These are phyloP conservation scores for Scomberomorus guttatus DNA, from an alignment of 2,797 vertebrate species.

Conservation along the genomic window DNA sequence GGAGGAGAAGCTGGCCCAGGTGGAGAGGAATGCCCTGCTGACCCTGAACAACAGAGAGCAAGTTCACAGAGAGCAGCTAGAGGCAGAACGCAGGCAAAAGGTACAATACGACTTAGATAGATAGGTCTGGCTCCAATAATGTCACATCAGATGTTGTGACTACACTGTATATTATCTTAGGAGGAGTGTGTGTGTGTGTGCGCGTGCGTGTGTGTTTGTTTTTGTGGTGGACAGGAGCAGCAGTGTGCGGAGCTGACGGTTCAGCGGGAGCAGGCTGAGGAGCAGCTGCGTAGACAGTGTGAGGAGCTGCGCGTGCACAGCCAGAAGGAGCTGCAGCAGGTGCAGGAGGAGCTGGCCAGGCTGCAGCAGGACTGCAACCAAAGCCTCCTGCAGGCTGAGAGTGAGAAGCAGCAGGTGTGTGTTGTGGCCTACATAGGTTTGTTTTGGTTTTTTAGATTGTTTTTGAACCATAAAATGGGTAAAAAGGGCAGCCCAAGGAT, in stretches of 20 bases:
- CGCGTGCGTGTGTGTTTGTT: conserved; percentile 17
- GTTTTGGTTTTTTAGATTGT: conserved; percentile 13
- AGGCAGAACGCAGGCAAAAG: conserved; percentile 81
- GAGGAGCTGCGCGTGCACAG: conserved; percentile 79
- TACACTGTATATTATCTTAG: background rate
- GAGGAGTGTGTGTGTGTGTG: conserved; percentile 13
- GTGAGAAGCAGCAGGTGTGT: conserved; percentile 88
- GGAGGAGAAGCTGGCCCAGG: conserved; percentile 76
- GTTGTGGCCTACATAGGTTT: conserved; percentile 3
- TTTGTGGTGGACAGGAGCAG: conserved; percentile 78
- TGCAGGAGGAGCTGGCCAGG: conserved; percentile 82
- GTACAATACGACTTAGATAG: conserved; percentile 60
- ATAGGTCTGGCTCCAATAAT: background rate
- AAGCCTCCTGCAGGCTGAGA: conserved; percentile 85
- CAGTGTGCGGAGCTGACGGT: conserved; percentile 77
- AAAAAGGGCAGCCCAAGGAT: background rate
- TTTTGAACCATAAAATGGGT: conserved; percentile 19
- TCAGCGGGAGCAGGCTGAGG: conserved; percentile 78
- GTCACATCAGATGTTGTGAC: background rate
- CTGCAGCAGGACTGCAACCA: conserved; percentile 83
- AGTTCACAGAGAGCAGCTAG: conserved; percentile 83
- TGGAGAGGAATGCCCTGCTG: conserved; percentile 77
- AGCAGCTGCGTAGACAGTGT: conserved; percentile 78
- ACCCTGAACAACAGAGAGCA: conserved; percentile 78
- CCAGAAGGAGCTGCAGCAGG: conserved; percentile 80